phyloP scores from a whole-genome alignment of 2,888 invertebrate genomes.

The Drosophila ochracea region DNA sequence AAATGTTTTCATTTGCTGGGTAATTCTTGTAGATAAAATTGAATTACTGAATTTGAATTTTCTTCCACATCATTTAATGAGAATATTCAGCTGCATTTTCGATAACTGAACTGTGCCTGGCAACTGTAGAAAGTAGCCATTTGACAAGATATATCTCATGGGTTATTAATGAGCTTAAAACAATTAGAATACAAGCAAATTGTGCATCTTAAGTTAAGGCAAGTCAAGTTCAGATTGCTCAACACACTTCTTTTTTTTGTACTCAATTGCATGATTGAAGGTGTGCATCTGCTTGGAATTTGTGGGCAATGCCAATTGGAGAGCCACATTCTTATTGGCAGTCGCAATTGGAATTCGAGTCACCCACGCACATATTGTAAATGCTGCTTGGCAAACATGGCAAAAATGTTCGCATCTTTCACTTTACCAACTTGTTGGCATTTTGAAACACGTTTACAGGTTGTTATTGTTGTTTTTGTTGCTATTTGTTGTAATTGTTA shows the following conservation, averaged over 20 bases:
- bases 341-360: slow-evolving; percentile 24
- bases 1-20: too few species aligned
- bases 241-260: not conserved
- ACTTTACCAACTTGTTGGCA: slow-evolving; percentile 52
- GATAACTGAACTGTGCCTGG: not conserved
- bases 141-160: not conserved
- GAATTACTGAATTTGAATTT: not conserved
- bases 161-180: too few species aligned
- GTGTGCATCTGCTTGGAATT: slow-evolving; percentile 37
- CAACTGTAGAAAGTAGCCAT: not conserved
- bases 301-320: slow-evolving; percentile 4
- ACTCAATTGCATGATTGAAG: not conserved
- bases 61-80: too few species aligned
- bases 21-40: not conserved
- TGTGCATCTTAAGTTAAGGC: not conserved
- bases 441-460: slow-evolving; percentile 60
- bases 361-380: slow-evolving; percentile 44
- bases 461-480: slow-evolving; percentile 19
- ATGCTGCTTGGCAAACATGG: slow-evolving; percentile 20
- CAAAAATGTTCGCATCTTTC: slow-evolving; percentile 38
- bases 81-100: not conserved
- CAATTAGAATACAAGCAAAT: not conserved
- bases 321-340: slow-evolving; percentile 19
- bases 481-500: slow-evolving; percentile 6
- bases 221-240: not conserved